These are phyloP conservation scores for Morpho helenor DNA, from an alignment of 2,888 invertebrate species.

Conservation along the genomic window DNA sequence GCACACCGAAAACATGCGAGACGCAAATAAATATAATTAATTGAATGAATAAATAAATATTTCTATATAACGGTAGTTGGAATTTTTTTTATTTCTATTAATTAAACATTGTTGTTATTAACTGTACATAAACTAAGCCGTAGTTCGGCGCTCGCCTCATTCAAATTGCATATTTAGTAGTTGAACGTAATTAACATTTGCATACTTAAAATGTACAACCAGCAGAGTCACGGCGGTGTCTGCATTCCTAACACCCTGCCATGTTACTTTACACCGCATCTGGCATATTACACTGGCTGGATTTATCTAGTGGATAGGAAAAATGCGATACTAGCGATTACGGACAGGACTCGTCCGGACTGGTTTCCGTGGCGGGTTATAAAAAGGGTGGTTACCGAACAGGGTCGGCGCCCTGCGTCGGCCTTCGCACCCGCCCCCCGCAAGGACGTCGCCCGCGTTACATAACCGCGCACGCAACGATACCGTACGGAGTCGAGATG, in stretches of 20 bases:
- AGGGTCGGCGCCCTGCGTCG: conserved; percentile 63
- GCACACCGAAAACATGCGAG: conserved; percentile 2
- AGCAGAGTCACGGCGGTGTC: conserved; percentile 17
- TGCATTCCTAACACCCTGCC: conserved; percentile 17
- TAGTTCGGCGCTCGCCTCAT: conserved; percentile 16
- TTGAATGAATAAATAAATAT: neutral
- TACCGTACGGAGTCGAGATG: conserved; percentile 54
- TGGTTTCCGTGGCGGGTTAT: conserved; percentile 28
- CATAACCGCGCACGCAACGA: conserved; percentile 69
- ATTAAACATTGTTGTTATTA: neutral
- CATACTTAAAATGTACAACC: conserved; percentile 25
- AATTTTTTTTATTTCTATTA: neutral
- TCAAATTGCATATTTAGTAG: conserved; percentile 17
- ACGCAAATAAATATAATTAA: neutral
- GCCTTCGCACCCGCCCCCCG: conserved; percentile 56
- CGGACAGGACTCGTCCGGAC: conserved; percentile 20
- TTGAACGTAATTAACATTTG: conserved; percentile 24
- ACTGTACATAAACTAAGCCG: conserved; percentile 4
- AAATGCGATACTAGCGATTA: conserved; percentile 16
- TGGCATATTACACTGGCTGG: conserved; percentile 17
- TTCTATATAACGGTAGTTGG: too few species aligned
- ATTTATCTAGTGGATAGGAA: conserved; percentile 7
- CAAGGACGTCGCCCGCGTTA: conserved; percentile 71
- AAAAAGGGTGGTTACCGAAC: conserved; percentile 36
- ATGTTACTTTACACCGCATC: conserved; percentile 19